Evolutionary conservation across 1,140 invertebrate genomes (phyloP).

Genomic region (Dufourea novaeangliae): DNA sequence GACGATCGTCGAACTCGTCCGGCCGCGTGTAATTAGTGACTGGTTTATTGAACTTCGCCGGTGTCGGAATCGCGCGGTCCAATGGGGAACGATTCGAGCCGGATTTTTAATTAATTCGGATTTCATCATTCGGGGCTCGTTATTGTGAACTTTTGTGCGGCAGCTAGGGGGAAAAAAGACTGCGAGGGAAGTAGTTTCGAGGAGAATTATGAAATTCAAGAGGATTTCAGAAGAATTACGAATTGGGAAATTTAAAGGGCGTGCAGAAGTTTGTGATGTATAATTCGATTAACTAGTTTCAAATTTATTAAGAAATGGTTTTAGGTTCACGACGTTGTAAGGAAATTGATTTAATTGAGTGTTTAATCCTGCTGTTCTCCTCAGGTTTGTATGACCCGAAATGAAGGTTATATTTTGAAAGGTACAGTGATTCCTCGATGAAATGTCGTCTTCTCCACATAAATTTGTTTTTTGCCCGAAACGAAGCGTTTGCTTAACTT

Average conservation of each 20-base stretch:
- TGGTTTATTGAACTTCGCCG: conserved; percentile 30
- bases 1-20: conserved; percentile 45
- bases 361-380: too few species aligned
- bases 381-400: too few species aligned
- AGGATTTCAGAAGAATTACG: not conserved
- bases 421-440: too few species aligned
- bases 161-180: not conserved
- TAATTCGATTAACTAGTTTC: not conserved
- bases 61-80: not conserved
- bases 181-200: not conserved
- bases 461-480: too few species aligned
- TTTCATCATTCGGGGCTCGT: not conserved
- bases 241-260: not conserved
- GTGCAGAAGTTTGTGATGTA: not conserved
- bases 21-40: conserved; percentile 63
- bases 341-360: not conserved
- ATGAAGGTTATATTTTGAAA: too few species aligned
- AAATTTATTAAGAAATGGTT: not conserved
- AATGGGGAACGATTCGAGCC: not conserved
- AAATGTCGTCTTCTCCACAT: too few species aligned
- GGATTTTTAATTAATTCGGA: conserved; percentile 14
- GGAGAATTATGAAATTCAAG: not conserved
- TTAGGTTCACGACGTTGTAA: not conserved
- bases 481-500: too few species aligned
- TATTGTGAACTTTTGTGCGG: not conserved